Base-by-base conservation (phyloP, 1,140 invertebrate species). In the Drosophila leontia region DNA sequence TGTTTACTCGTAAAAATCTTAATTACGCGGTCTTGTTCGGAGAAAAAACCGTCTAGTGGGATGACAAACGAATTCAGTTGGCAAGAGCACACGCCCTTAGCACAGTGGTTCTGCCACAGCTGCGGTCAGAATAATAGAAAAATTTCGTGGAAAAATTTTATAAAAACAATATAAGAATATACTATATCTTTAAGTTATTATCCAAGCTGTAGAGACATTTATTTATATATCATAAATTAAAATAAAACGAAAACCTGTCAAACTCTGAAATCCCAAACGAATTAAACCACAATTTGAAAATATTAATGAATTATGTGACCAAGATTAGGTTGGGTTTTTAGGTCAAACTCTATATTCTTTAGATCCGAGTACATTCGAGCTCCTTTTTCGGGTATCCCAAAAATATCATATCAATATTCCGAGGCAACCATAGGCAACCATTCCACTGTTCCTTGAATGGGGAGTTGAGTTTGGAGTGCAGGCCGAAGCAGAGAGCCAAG, bases 1-100 rank as follows among this genome's bases (percentile, higher is more conserved):
- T 68, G 48, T 70, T 69, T 68, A 70, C 62, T 70, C 67, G 63
- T 61, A 75, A 75, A 56, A 75, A 75, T 75, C 58, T 75, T 75
- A 75, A 75, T 75, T 75, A 75, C 70, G 71, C 58, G 41, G 41
- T 53, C 58, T 75, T 75, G 71, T 75, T 75, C 50, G 35, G 26
- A 32, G 58, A 56, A 45, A 48, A 58, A 58, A 5, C 19, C 15
- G 12, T 32, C 29, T 72, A 51, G 45, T 37, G 45, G 29, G 42
- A 74, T 74, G 70, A 74, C 70, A 72, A 72, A 59, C 37, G 35
- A 35, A 59, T 72, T 71, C 51, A 35, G 29, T 50, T 37, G 37
- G 8, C 32, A 41, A 32, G 35, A 26, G 48, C 53, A 72, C 69
- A 71, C 69, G 69, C 67, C 69, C 48, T 42, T 42, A 3, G 44